Evolutionary conservation across 1,140 invertebrate species (phyloP), one percentile per base, ranked within the genome.

Genomic region (Diorhabda carinulata): DNA sequence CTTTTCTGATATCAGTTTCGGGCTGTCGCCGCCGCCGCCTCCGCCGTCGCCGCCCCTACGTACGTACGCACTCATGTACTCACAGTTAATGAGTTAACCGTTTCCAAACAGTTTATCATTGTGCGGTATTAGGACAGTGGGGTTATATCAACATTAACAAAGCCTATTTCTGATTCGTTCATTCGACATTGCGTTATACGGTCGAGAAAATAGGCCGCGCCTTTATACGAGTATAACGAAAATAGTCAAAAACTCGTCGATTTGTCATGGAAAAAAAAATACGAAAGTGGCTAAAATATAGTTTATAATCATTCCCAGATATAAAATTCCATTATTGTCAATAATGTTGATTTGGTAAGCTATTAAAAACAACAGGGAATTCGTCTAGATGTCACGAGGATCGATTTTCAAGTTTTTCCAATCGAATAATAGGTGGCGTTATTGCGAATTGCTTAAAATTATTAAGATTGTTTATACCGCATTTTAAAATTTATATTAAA

Each of bases 101-200:
- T 76, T 76, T 76, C 69, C 75, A 73, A 74, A 76, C 75, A 74
- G 75, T 76, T 76, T 76, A 72, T 76, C 73, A 76, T 74, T 76
- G 75, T 76, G 75, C 72, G 70, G 69, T 76, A 74, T 74, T 74
- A 73, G 73, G 25, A 25, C 25, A 25, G 25, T 73, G 70, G 70
- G 71, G 73, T 76, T 76, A 76, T 76, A 76, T 76, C 73, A 76
- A 73, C 75, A 73, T 76, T 76, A 76, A 67, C 73, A 70, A 70
- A 72, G 71, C 73, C 75, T 73, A 61, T 61, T 57, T 57, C 61
- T 69, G 57, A 67, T 60, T n/a, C 44, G 56, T 60, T 43, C 66
- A 8, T n/a, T 6, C 47, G 6, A n/a, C n/a, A 52, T 52, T 52
- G 25, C 25, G 25, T 25, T 52, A 52, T 52, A 52, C n/a, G 6